Percentiles rank a stretch among this genome's conserved stretches.
phyloP scores from a whole-genome alignment of 2,797 vertebrate species.

The Sebastiscus tertius region DNA sequence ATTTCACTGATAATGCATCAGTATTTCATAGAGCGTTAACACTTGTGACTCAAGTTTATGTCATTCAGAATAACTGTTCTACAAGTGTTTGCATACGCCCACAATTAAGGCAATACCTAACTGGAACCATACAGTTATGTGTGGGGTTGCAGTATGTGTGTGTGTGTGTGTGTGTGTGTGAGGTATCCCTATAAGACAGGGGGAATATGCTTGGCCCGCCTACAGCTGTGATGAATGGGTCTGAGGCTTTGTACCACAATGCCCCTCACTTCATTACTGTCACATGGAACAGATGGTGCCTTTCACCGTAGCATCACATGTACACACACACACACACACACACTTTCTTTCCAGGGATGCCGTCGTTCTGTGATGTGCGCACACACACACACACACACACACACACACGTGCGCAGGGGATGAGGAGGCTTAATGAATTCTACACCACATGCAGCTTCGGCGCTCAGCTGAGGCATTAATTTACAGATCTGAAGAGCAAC shows the following conservation, averaged over 20 bases:
- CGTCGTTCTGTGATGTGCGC: slow-evolving; percentile 50
- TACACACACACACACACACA: slow-evolving; percentile 59
- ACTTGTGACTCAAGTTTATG: slow-evolving; percentile 12
- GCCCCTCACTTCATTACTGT: slow-evolving; percentile 88
- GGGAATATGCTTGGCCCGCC: slow-evolving; percentile 82
- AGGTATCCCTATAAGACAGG: slow-evolving; percentile 81
- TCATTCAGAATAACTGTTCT: slow-evolving; percentile 21
- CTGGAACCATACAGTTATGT: slow-evolving; percentile 30
- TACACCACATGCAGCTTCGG: slow-evolving; percentile 72
- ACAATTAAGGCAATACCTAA: slow-evolving; percentile 3
- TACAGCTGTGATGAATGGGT: slow-evolving; percentile 84
- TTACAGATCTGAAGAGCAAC: slow-evolving; percentile 81
- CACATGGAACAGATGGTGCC: slow-evolving; percentile 88
- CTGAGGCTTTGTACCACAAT: slow-evolving; percentile 83
- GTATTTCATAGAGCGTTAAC: background rate
- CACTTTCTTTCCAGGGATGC: slow-evolving; percentile 65
- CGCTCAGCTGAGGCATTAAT: slow-evolving; percentile 76
- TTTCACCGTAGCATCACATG: slow-evolving; percentile 80
- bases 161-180: slow-evolving; percentile 27
- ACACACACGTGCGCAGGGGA: slow-evolving; percentile 47
- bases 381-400: slow-evolving; percentile 36
- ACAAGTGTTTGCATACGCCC: slow-evolving; percentile 46
- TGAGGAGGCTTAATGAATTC: slow-evolving; percentile 78
- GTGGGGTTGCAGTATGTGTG: slow-evolving; percentile 10
- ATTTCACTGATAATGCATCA: slow-evolving; percentile 16